Evolutionary conservation across 2,113 vertebrate genomes (phyloP).

Genomic region (Corynorhinus townsendii): DNA sequence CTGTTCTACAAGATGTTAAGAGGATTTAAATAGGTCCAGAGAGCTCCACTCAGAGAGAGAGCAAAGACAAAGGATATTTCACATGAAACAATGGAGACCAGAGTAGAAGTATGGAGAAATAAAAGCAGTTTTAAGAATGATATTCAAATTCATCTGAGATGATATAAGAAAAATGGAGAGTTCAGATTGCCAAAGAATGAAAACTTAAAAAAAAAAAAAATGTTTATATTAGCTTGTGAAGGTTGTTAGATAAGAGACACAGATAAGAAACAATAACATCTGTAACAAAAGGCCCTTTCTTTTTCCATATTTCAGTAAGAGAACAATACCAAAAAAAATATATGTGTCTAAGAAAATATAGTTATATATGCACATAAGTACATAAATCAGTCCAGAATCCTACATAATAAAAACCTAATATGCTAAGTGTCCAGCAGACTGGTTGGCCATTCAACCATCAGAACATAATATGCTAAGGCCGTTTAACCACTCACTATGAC

Average conservation of each 20-base stretch:
- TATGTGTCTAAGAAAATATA: not conserved
- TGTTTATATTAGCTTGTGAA: not conserved
- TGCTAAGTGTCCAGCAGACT: no score
- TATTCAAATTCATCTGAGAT: not conserved
- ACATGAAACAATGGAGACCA: not conserved
- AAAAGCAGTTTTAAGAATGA: not conserved
- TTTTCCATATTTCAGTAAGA: not conserved
- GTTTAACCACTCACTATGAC: no score
- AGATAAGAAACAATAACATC: not conserved
- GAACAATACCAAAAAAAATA: not conserved
- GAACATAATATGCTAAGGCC: no score
- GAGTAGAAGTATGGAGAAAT: not conserved
- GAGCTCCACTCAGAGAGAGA: not conserved
- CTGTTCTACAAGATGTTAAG: conserved; percentile 21
- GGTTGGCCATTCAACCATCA: no score
- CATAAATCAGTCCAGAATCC: not conserved
- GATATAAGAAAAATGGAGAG: not conserved
- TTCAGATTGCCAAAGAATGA: not conserved
- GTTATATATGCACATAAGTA: not conserved
- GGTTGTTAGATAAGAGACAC: not conserved
- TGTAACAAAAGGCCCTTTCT: not conserved
- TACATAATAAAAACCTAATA: no score
- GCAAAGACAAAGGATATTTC: not conserved
- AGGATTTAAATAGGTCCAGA: not conserved
- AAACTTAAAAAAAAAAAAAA: not conserved